phyloP scores from a whole-genome alignment of 1,140 invertebrate genomes.

The Melipona quadrifasciata region DNA sequence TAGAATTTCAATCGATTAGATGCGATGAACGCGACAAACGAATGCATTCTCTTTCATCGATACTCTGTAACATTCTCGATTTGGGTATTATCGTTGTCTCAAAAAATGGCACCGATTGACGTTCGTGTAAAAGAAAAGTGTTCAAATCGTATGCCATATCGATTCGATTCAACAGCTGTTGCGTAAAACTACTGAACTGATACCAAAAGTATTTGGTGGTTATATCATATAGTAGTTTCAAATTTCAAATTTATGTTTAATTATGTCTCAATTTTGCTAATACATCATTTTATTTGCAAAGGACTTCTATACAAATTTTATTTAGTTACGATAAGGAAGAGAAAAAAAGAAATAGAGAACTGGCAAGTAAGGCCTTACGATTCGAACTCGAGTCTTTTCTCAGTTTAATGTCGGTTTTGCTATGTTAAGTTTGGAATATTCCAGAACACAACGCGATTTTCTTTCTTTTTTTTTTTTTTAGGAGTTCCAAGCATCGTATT shows the following conservation, averaged over 20 bases:
- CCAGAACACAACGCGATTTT: background rate
- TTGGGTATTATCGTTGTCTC: background rate
- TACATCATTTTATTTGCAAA: no score
- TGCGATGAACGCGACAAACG: background rate
- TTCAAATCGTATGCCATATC: background rate
- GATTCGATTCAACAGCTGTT: background rate
- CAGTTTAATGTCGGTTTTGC: background rate
- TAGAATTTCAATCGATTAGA: background rate
- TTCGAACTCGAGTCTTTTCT: background rate
- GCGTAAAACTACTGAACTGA: no score
- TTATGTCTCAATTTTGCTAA: no score
- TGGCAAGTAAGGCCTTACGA: background rate
- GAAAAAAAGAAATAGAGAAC: no score
- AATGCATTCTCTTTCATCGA: background rate
- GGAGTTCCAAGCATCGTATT: background rate
- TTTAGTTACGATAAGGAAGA: background rate
- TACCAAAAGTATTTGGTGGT: no score
- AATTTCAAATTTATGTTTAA: no score
- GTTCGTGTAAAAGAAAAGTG: background rate
- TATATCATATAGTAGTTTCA: no score
- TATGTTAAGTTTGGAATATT: background rate
- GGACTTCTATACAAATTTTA: background rate
- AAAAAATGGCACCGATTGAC: slow-evolving; percentile 52
- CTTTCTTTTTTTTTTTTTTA: slow-evolving; percentile 19
- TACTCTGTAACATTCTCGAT: background rate